These are phyloP conservation scores for Hydriomena furcata DNA, from an alignment of 2,888 invertebrate genomes.

Conservation along the genomic window DNA sequence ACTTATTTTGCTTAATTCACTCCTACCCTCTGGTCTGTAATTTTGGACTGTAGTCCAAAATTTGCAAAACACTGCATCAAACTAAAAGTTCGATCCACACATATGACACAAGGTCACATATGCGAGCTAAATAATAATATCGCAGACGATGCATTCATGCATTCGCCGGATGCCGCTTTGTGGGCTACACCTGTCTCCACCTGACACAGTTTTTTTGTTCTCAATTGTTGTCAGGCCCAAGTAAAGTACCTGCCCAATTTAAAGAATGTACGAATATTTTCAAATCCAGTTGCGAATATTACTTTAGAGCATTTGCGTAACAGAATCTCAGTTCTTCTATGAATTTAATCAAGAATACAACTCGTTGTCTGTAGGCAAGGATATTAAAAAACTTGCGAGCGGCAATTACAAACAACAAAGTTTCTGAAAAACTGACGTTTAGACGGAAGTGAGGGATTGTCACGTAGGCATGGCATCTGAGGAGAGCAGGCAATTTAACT, in stretches of 20 bases:
- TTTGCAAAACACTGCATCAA: neutral
- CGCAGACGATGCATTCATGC: conserved; percentile 27
- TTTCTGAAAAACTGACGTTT: conserved; percentile 6
- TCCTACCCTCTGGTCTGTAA: too few relatives aligned
- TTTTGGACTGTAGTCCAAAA: too few relatives aligned
- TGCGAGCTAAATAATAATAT: conserved; percentile 29
- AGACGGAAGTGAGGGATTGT: conserved; percentile 3
- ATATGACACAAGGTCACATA: conserved; percentile 21
- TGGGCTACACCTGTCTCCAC: conserved; percentile 38
- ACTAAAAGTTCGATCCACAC: neutral
- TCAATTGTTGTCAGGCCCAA: conserved; percentile 1
- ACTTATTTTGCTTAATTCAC: too few relatives aligned
- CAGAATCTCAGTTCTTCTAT: too few relatives aligned
- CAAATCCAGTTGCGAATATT: neutral
- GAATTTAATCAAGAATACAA: too few relatives aligned
- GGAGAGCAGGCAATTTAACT: conserved; percentile 24
- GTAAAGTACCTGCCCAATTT: neutral
- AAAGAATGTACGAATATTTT: neutral
- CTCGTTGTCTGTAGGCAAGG: too few relatives aligned
- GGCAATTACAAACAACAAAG: conserved; percentile 4
- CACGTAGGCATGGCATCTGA: conserved; percentile 14
- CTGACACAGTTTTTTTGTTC: conserved; percentile 27
- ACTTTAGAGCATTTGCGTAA: too few relatives aligned
- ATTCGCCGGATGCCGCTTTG: conserved; percentile 22
- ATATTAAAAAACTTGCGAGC: conserved; percentile 8